phyloP scores from a whole-genome alignment of 2,888 invertebrate genomes.

The Euclidia mi region DNA sequence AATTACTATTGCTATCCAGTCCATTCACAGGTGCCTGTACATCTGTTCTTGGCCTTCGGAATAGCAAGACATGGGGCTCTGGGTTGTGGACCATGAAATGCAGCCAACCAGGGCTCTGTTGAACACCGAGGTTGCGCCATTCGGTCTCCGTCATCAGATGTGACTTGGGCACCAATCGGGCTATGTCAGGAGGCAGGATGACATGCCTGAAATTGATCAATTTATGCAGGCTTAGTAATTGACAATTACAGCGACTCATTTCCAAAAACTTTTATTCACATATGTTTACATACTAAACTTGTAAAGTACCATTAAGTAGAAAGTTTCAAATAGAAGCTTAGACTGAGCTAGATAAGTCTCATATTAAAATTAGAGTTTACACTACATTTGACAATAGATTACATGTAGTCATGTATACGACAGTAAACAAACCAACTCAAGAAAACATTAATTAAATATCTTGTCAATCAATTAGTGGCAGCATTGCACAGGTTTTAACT shows the following conservation, averaged over 20 bases:
- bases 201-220: slow-evolving; percentile 93
- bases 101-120: slow-evolving; percentile 96
- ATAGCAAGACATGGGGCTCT: slow-evolving; percentile 96
- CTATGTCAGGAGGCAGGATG: slow-evolving; percentile 95
- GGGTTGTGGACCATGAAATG: slow-evolving; percentile 98
- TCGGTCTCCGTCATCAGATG: slow-evolving; percentile 98
- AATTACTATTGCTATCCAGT: slow-evolving; percentile 70
- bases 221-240: not conserved
- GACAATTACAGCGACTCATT: not conserved
- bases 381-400: no score
- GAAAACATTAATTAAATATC: no score
- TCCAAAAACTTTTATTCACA: no score
- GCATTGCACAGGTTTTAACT: no score
- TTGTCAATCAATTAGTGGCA: no score
- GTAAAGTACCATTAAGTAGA: no score
- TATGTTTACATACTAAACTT: no score
- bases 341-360: no score
- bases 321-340: no score
- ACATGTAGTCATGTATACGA: no score
- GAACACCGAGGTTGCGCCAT: slow-evolving; percentile 98
- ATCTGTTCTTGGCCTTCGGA: slow-evolving; percentile 90
- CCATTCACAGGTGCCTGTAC: slow-evolving; percentile 71
- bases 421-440: no score
- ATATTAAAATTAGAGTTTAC: no score
- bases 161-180: slow-evolving; percentile 95